Evolutionary conservation across 2,888 invertebrate genomes (phyloP), one percentile per base, ranked within the genome.

Genomic region (Iphiclides podalirius): DNA sequence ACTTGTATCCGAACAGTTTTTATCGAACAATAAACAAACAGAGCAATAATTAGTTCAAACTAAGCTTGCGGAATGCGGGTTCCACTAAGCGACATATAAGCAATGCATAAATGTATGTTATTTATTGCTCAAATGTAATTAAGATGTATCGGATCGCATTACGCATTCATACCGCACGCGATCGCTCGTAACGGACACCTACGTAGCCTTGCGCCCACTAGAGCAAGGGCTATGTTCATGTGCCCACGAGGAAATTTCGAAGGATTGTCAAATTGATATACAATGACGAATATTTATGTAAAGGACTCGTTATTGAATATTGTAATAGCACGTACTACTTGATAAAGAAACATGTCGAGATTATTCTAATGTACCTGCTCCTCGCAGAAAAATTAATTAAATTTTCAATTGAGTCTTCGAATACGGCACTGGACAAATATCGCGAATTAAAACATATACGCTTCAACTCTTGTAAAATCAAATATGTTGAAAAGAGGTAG

Each of bases 41-140:
- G n/a, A n/a, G n/a, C n/a, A n/a, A n/a, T n/a, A n/a, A n/a, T n/a
- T n/a, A n/a, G n/a, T n/a, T n/a, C n/a, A n/a, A n/a, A n/a, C n/a
- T n/a, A n/a, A 12, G 37, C 26, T 33, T 15, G 7, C 15, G 40
- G 26, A 45, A 42, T 48, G 36, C 36, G 31, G 36, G 36, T 13
- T 20, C 39, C 48, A 52, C 31, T 40, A 38, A 34, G 51, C 34
- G 46, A 37, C 35, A 50, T 52, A 50, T 39, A 39, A 13, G 34
- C 23, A 16, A 35, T 49, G 38, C 34, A 44, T 50, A 50, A 40
- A 50, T 50, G 16, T 44, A 28, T 44, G 35, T 35, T 47, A 43
- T 38, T 44, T 49, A 55, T 51, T 46, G 45, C 44, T 49, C 23
- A 50, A 50, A 50, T 44, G 44, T 55, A 55, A 55, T 53, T 51